Conservation (phyloP, 2,888 invertebrate genomes). For the Hoplodrina blanda region DNA sequence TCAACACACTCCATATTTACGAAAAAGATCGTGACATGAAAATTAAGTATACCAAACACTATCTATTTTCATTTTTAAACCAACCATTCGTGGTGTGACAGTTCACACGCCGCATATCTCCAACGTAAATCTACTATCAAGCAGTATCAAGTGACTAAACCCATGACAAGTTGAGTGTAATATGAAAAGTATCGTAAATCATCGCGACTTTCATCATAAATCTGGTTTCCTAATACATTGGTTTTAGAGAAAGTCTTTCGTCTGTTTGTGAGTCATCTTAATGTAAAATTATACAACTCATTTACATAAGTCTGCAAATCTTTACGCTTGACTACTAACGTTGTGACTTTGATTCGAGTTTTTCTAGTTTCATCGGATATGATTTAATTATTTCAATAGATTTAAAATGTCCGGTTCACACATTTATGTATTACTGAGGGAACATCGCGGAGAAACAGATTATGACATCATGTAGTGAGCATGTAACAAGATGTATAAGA, state of each 20-base stretch:
- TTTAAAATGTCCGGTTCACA: neutral
- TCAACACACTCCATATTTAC: too few species aligned
- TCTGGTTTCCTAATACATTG: conserved; percentile 58
- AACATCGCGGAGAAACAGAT: too few species aligned
- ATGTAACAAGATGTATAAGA: too few species aligned
- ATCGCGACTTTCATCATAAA: conserved; percentile 58
- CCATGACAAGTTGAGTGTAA: conserved; percentile 24
- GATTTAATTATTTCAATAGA: conserved; percentile 1
- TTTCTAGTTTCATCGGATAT: conserved; percentile 13
- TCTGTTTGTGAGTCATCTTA: conserved; percentile 50
- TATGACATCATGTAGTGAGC: too few species aligned
- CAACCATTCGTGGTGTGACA: conserved; percentile 28
- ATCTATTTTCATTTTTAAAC: conserved; percentile 26
- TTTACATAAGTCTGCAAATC: conserved; percentile 55
- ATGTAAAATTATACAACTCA: conserved; percentile 56
- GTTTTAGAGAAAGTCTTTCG: conserved; percentile 57
- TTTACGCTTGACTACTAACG: conserved; percentile 19
- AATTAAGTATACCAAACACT: conserved; percentile 21
- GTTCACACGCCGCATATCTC: conserved; percentile 53
- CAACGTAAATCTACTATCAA: conserved; percentile 37
- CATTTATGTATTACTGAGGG: neutral
- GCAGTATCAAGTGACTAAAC: conserved; percentile 24
- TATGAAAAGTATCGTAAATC: conserved; percentile 57
- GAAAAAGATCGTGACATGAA: conserved; percentile 28
- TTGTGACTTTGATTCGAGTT: conserved; percentile 11